Conservation (phyloP, 2,888 invertebrate genomes). For the Melikaiella ostensackeni region DNA sequence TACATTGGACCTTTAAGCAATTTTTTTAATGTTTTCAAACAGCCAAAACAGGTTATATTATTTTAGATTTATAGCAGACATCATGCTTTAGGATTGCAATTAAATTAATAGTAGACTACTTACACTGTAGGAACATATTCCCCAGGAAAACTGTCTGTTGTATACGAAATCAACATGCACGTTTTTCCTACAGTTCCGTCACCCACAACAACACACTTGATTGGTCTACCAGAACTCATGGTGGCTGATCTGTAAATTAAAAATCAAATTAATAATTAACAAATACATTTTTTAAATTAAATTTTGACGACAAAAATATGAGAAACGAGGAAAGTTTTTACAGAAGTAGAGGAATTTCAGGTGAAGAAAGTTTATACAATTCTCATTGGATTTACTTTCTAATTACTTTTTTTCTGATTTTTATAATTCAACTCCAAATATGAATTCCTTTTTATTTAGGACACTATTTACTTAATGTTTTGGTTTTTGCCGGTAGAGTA, state of each 20-base stretch:
- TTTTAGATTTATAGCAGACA: conserved; percentile 34
- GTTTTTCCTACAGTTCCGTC: conserved; percentile 97
- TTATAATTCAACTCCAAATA: too few relatives aligned
- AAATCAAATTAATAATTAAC: not conserved
- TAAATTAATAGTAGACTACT: conserved; percentile 76
- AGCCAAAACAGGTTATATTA: not conserved
- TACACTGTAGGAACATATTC: conserved; percentile 97
- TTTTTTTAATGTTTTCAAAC: too few relatives aligned
- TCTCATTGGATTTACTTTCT: not conserved
- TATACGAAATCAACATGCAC: conserved; percentile 95
- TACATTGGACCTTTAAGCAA: too few relatives aligned
- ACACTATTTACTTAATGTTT: not conserved
- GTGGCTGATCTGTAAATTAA: conserved; percentile 50
- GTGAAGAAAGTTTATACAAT: not conserved
- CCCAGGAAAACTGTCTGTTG: conserved; percentile 94
- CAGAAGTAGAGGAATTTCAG: not conserved
- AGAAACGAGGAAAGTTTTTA: not conserved
- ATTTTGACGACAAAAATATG: not conserved
- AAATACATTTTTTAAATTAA: too few relatives aligned
- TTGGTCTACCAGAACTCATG: conserved; percentile 95
- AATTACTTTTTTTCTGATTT: not conserved
- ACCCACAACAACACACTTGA: conserved; percentile 95
- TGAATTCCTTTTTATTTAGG: not conserved
- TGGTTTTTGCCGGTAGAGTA: too few relatives aligned
- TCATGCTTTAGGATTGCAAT: not conserved